Percentiles rank a stretch among this genome's conserved stretches.
Conservation (phyloP, 2,113 vertebrate species). For the Scytalopus superciliaris region DNA sequence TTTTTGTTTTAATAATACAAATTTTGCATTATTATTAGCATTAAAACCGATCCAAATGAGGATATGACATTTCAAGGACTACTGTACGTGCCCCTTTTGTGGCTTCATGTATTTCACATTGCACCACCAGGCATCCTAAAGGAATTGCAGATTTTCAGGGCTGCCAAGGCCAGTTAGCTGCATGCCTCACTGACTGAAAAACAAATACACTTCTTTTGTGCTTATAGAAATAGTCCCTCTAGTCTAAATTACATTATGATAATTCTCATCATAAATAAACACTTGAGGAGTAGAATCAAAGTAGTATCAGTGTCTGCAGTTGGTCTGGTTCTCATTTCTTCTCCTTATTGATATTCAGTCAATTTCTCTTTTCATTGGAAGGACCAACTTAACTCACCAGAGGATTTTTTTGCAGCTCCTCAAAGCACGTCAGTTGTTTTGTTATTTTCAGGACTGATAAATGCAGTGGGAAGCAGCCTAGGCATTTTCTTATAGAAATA, state of each 20-base stretch:
- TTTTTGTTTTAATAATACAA: not conserved
- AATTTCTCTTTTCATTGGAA: not conserved
- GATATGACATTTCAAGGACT: slow-evolving; percentile 9
- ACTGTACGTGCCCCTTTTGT: not conserved
- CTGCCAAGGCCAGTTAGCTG: not conserved
- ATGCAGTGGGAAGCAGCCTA: not conserved
- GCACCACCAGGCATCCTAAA: slow-evolving; percentile 6
- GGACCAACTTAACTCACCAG: not conserved
- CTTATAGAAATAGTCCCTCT: not conserved
- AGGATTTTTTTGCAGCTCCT: not conserved
- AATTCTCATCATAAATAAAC: not conserved
- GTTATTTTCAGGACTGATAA: not conserved
- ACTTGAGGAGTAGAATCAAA: not conserved
- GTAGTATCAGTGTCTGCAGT: not conserved
- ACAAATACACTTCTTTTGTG: not conserved
- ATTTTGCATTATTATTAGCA: not conserved
- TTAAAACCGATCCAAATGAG: not conserved
- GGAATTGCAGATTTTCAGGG: not conserved
- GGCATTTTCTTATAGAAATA: not conserved
- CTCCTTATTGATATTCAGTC: not conserved
- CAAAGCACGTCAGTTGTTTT: not conserved
- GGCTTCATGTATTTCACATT: not conserved
- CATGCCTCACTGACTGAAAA: not conserved
- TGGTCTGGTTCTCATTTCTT: not conserved
- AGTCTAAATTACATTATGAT: not conserved